A percentile compares a stretch with the other conserved stretches of the same genome.
phyloP scores from a whole-genome alignment of 2,888 invertebrate species.

The Seira musarum region DNA sequence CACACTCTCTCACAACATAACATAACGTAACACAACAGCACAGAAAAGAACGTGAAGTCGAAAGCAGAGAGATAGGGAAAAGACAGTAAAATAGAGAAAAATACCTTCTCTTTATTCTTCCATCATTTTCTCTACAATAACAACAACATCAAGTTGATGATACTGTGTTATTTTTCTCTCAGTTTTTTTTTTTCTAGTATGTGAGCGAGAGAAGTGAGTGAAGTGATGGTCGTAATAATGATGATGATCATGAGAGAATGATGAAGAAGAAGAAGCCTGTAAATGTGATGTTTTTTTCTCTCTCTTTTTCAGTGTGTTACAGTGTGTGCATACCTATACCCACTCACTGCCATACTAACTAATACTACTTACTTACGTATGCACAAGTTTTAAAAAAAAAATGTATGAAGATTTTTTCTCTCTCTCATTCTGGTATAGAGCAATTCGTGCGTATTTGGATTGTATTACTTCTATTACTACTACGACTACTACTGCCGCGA shows the following conservation, averaged over 20 bases:
- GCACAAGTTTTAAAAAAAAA: too few species aligned
- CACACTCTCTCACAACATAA: slow-evolving; percentile 12
- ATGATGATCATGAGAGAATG: slow-evolving; percentile 26
- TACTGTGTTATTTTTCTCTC: slow-evolving; percentile 1
- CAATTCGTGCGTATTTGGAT: slow-evolving; percentile 50
- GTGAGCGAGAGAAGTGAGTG: too few species aligned
- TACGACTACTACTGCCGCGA: too few species aligned
- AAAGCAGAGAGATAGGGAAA: too few species aligned
- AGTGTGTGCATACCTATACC: too few species aligned
- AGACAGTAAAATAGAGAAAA: slow-evolving; percentile 19
- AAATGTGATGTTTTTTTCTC: slow-evolving; percentile 35
- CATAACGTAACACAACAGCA: slow-evolving; percentile 3
- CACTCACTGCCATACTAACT: too few species aligned
- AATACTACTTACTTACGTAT: too few species aligned
- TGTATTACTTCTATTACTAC: slow-evolving; percentile 8
- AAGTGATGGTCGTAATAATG: slow-evolving; percentile 30
- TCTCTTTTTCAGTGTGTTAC: neutral
- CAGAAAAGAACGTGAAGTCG: too few species aligned
- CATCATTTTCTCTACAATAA: slow-evolving; percentile 7
- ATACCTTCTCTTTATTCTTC: slow-evolving; percentile 29
- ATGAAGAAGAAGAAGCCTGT: slow-evolving; percentile 28
- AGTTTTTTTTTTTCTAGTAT: too few species aligned
- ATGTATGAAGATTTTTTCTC: too few species aligned
- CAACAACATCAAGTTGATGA: slow-evolving; percentile 35
- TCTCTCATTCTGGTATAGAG: neutral